Base-by-base conservation (phyloP, 2,797 vertebrate species). In the Eidolon dupreanum region DNA sequence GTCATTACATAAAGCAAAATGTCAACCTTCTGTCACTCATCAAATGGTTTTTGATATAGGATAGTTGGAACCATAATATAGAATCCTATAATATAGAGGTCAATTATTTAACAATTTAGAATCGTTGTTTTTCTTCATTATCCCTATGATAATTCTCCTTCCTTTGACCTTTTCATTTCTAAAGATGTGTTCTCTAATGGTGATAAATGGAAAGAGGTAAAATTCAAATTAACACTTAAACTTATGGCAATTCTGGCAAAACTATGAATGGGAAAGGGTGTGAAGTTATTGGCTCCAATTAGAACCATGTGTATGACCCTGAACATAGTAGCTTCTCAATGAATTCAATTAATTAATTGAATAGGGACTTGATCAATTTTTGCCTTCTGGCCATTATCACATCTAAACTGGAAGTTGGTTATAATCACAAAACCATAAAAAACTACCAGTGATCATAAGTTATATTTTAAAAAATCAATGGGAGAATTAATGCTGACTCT, bases 331-430 rank as follows among this genome's bases (percentile, higher is more conserved):
- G 28, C 82, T 77, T 74, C 57, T 90, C 81, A 90, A 51, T 87
- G 94, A 96, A 74, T 88, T 41, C n/a, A 49, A 49, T 65, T 93
- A 82, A 78, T 57, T 36, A 65, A 65, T 85, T 82, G 92, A 53
- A 71, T 82, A 92, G 33, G 12, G 49, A 79, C 20, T 7, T n/a
- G 41, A 75, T 94, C 26, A 31, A 31, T 88, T 68, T 95, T 87
- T 94, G 51, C 43, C 89, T 96, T 90, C 66, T 88, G 88, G 53
- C 24, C 28, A 87, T 88, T 88, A 88, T 61, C 46, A 71, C 16
- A 26, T 59, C 8, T 85, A 95, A 75, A 71, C 70, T 49, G 65
- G 71, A 94, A 90, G 41, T 26, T 93, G 78, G 89, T 16, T 68
- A 11, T 75, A 85, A 93, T 81, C 82, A 65, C 70, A 88, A 95